Base-by-base conservation (phyloP, 2,888 invertebrate species). In the Parapristionchus giblindavisi region DNA sequence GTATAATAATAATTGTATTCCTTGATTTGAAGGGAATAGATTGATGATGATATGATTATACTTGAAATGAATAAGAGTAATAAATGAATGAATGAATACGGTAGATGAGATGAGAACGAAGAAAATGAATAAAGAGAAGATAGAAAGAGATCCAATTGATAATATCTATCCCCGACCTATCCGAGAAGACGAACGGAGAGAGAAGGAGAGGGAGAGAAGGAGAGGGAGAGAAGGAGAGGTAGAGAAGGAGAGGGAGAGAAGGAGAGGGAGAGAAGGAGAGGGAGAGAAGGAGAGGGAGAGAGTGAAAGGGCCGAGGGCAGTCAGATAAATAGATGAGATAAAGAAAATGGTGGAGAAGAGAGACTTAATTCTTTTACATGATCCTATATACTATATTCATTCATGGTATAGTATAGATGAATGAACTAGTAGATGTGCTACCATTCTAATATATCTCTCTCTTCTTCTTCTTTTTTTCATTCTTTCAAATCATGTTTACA, bases 231-330 rank as follows among this genome's bases (percentile, higher is more conserved):
- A 29, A 29, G 36, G 32, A n/a, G 14, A 63, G 29, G 8, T 11
- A 8, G 32, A 63, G 63, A 29, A 29, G 52, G 34, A 14, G 32
- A 51, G 72, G 51, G 40, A 68, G 34, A 58, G 71, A 61, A 56
- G 60, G 32, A 36, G 52, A 63, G 54, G 54, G 52, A 68, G 75
- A 29, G 29, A 24, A n/a, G 56, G 40, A 36, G 29, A 27, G 40
- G 38, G 52, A 58, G 34, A 70, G 70, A 75, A 74, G 61, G 71
- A 75, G 75, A 77, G 63, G 65, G 73, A 76, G 66, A 56, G 54
- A 65, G 76, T 52, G 34, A 60, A 40, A 56, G n/a, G 63, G 43
- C 40, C 63, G 40, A 63, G 40, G 38, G 17, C 36, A 24, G 36
- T 21, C 8, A 27, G 61, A 63, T 40, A 17, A 34, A 34, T 40